Evolutionary conservation across 2,888 invertebrate genomes (phyloP), one percentile per base, ranked within the genome.

Genomic region (Blastobasis adustella): DNA sequence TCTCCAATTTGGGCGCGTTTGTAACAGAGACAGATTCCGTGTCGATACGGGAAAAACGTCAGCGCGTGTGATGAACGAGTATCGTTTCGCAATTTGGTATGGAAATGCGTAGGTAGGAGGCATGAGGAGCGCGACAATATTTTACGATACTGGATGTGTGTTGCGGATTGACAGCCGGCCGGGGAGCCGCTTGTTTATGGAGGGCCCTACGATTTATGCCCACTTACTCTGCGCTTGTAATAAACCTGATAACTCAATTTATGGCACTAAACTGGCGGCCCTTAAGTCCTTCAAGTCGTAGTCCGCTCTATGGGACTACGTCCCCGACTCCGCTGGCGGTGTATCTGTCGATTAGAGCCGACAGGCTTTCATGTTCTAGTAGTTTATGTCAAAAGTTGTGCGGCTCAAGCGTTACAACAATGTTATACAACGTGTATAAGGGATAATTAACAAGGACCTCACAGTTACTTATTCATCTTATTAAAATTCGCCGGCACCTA

Each of bases 191-290:
- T 71, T 72, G 75, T 76, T 73, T 74, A 76, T 70, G 65, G 67
- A 64, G 56, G 59, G 60, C 56, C 57, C 61, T 57, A 67, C 62
- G 71, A 74, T 76, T 77, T 79, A 79, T 71, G 70, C 66, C 69
- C 70, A 67, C 71, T 71, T 72, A 69, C 64, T 69, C 65, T 68
- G 68, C 59, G 70, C 66, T 69, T 69, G 76, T 78, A 77, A 79
- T 79, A 78, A 77, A 76, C 73, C 64, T 72, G 76, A 80, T 79
- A 77, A 74, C 78, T 79, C 71, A 72, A 74, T 79, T 76, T 76
- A 77, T 74, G 72, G 72, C 67, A 67, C 68, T 69, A 67, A 69
- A 75, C 67, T 65, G 67, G 67, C 60, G 59, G 61, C 62, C 63
- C 63, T 66, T 69, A 71, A 71, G 67, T 63, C 66, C 70, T 66